phyloP scores from a whole-genome alignment of 2,888 invertebrate genomes.

The Gymnocheta viridis region DNA sequence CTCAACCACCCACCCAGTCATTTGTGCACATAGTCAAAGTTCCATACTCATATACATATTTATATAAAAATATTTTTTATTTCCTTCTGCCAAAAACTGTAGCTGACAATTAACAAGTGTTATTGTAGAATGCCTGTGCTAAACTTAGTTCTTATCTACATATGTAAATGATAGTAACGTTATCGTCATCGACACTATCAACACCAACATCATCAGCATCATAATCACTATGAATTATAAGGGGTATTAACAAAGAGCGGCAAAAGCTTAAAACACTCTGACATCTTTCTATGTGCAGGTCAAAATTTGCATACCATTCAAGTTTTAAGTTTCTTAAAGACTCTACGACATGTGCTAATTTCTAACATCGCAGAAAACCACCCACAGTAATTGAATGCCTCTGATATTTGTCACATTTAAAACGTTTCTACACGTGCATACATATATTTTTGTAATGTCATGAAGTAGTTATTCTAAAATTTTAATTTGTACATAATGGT shows the following conservation, averaged over 20 bases:
- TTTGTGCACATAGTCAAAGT: neutral
- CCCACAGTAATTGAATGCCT: no score
- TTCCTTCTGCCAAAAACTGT: conserved; percentile 28
- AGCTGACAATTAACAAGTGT: conserved; percentile 54
- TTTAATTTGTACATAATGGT: conserved; percentile 48
- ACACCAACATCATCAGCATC: conserved; percentile 11
- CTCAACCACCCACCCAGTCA: conserved; percentile 26
- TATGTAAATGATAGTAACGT: conserved; percentile 36
- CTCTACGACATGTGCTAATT: no score
- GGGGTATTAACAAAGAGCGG: neutral
- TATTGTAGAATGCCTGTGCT: conserved; percentile 40
- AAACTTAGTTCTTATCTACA: conserved; percentile 37
- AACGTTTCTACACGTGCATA: neutral
- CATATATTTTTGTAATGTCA: neutral
- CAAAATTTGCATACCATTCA: no score
- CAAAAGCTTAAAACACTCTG: neutral
- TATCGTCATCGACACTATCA: conserved; percentile 28
- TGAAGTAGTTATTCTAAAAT: conserved; percentile 40
- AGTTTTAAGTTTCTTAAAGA: no score
- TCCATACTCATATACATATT: neutral
- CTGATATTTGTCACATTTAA: neutral
- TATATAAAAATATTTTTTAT: neutral
- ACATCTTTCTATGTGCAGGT: neutral
- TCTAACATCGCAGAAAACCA: no score
- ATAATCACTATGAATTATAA: neutral